These are phyloP conservation scores for Tetragnatha versicolor DNA, from an alignment of 1,140 invertebrate species.

Conservation along the genomic window DNA sequence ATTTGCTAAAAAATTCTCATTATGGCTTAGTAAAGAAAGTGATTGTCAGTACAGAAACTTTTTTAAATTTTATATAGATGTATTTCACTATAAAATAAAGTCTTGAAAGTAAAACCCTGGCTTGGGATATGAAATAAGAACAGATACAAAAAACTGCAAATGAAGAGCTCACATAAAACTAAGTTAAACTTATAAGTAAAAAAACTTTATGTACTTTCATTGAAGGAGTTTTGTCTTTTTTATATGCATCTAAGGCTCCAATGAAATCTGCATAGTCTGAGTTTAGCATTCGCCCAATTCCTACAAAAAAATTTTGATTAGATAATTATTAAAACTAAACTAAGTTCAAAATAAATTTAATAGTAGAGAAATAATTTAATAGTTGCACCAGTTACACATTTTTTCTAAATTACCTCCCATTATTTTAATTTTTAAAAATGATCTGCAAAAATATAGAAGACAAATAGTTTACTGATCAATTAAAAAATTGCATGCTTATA, in stretches of 20 bases:
- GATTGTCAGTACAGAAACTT: too few relatives aligned
- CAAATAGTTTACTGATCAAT: too few relatives aligned
- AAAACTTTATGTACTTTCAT: slow-evolving; percentile 63
- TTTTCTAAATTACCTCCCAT: too few relatives aligned
- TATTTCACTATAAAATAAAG: neutral
- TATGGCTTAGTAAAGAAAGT: too few relatives aligned
- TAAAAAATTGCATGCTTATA: too few relatives aligned
- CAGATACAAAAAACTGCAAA: neutral
- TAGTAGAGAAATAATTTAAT: too few relatives aligned
- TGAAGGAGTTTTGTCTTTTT: slow-evolving; percentile 65
- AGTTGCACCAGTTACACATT: too few relatives aligned
- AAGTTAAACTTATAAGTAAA: neutral
- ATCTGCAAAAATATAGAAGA: too few relatives aligned
- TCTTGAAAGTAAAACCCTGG: neutral
- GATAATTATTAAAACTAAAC: neutral
- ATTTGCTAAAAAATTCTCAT: too few relatives aligned
- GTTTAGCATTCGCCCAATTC: slow-evolving; percentile 76
- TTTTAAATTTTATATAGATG: too few relatives aligned
- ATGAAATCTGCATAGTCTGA: slow-evolving; percentile 78
- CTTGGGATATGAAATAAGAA: neutral
- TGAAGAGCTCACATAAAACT: neutral
- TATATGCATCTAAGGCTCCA: slow-evolving; percentile 70
- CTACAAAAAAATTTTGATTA: slow-evolving; percentile 60
- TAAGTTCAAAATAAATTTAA: neutral
- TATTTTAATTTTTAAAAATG: too few relatives aligned